Percentiles rank a stretch among this genome's conserved stretches.
phyloP scores from a whole-genome alignment of 2,888 invertebrate genomes.

The Conus canariensis region DNA sequence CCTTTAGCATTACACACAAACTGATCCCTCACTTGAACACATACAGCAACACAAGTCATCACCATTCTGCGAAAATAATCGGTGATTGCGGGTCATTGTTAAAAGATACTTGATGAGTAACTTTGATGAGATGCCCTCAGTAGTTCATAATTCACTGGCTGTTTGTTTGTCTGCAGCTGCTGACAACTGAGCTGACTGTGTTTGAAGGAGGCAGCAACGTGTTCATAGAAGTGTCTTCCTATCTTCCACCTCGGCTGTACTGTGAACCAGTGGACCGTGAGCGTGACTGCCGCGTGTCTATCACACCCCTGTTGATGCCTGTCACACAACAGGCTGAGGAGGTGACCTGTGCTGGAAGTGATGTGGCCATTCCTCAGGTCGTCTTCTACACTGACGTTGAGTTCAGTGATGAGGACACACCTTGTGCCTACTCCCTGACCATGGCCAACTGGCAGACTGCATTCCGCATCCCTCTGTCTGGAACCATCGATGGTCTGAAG shows the following conservation, averaged over 20 bases:
- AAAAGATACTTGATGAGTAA: too few relatives aligned
- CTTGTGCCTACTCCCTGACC: constrained; percentile 57
- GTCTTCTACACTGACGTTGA: constrained; percentile 55
- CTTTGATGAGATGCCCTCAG: too few relatives aligned
- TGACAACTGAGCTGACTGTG: constrained; percentile 50
- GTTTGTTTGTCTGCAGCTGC: constrained; percentile 47
- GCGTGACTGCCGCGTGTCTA: constrained; percentile 52
- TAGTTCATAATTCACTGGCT: not conserved
- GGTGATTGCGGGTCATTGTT: too few relatives aligned
- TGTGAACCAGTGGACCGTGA: constrained; percentile 56
- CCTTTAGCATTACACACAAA: too few relatives aligned
- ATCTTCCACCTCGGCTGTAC: constrained; percentile 58
- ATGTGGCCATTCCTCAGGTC: constrained; percentile 53
- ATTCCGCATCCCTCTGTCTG: constrained; percentile 56
- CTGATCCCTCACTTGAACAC: too few relatives aligned
- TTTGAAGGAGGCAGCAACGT: constrained; percentile 54
- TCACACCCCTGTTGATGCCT: constrained; percentile 42
- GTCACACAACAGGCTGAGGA: constrained; percentile 52
- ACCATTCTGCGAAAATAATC: too few relatives aligned
- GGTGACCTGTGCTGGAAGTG: constrained; percentile 53
- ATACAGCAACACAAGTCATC: too few relatives aligned
- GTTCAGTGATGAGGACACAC: constrained; percentile 33
- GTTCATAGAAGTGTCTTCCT: constrained; percentile 50
- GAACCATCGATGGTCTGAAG: constrained; percentile 57
- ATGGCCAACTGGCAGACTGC: constrained; percentile 53